Conservation (phyloP, 2,113 vertebrate species). For the Pipra filicauda region DNA sequence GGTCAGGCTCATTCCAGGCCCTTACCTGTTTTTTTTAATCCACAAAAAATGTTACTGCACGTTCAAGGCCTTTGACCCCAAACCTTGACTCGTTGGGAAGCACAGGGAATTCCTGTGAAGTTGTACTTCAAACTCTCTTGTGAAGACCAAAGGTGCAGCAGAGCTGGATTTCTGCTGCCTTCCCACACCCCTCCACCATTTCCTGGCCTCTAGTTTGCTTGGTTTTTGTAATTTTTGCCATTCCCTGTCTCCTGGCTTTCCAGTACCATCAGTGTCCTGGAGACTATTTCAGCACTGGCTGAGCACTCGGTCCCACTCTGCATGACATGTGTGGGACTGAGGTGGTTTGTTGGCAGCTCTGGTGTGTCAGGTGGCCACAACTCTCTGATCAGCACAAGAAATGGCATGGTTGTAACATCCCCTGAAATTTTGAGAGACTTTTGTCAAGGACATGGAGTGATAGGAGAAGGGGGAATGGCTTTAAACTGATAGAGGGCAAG, state of each 20-base stretch:
- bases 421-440: neutral
- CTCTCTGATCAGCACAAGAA: neutral
- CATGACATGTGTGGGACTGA: accelerated
- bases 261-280: neutral
- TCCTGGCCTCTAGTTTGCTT: neutral
- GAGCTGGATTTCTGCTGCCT: neutral
- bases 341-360: neutral
- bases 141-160: neutral
- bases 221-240: accelerated
- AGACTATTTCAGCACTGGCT: accelerated
- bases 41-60: neutral
- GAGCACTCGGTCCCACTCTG: neutral
- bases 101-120: accelerated
- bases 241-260: neutral
- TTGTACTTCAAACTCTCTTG: accelerated
- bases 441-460: neutral
- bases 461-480: neutral
- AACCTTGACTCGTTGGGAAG: neutral
- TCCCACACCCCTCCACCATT: accelerated
- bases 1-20: neutral
- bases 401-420: accelerated
- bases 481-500: neutral
- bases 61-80: neutral
- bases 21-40: neutral
- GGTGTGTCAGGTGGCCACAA: neutral